These are phyloP conservation scores for Columba guinea DNA, from an alignment of 2,797 vertebrate genomes.

Conservation along the genomic window DNA sequence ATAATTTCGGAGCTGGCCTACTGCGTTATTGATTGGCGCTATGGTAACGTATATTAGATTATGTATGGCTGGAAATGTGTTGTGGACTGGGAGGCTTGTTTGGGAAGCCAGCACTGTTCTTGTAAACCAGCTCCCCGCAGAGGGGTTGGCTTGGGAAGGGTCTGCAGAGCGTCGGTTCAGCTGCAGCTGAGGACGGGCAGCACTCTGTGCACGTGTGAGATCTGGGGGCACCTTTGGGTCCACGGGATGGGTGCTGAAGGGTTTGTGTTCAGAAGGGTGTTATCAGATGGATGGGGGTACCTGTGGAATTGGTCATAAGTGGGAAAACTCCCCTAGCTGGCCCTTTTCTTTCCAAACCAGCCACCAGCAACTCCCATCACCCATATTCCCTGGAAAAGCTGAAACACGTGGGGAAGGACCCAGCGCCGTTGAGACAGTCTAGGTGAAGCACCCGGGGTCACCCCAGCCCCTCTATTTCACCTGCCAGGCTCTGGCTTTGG, in stretches of 20 bases:
- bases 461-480: neutral
- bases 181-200: neutral
- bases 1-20: slow-evolving; percentile 71
- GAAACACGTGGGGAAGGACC: neutral
- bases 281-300: neutral
- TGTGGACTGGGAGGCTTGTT: slow-evolving; percentile 70
- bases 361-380: accelerated
- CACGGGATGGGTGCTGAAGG: neutral
- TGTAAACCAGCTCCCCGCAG: slow-evolving; percentile 69
- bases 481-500: neutral
- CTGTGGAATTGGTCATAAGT: neutral
- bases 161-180: neutral
- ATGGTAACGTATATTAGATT: slow-evolving; percentile 80
- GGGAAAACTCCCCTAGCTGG: accelerated
- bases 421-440: accelerated
- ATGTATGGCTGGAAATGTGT: slow-evolving; percentile 77
- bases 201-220: accelerated
- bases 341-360: neutral
- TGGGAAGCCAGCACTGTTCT: slow-evolving; percentile 73
- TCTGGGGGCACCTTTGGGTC: neutral
- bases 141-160: slow-evolving; percentile 41
- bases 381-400: accelerated
- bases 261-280: accelerated
- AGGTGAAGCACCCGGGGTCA: accelerated
- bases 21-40: slow-evolving; percentile 77